Conservation (phyloP, 2,797 vertebrate species). For the Euthynnus affinis region DNA sequence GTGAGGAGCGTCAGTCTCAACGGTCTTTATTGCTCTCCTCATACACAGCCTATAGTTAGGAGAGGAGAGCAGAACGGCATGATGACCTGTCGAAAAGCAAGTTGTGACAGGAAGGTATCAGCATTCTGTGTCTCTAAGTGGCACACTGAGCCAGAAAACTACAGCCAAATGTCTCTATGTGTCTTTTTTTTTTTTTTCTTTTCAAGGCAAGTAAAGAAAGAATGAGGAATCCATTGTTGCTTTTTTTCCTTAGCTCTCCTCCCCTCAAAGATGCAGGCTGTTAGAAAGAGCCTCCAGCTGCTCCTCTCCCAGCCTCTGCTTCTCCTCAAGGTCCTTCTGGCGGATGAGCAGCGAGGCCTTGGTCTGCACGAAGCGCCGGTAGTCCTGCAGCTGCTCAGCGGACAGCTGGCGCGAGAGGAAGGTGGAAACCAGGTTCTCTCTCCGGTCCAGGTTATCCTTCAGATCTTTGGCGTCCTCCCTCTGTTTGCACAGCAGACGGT, state of each 20-base stretch:
- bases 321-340: conserved; percentile 94
- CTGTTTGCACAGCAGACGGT: conserved; percentile 91
- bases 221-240: neutral
- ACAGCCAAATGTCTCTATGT: neutral
- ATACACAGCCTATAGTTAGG: neutral
- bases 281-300: conserved; percentile 88
- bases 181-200: neutral
- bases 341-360: conserved; percentile 92
- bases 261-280: conserved; percentile 71
- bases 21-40: conserved; percentile 31
- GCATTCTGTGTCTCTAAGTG: conserved; percentile 21
- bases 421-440: conserved; percentile 89
- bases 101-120: conserved; percentile 8
- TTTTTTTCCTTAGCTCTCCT: neutral
- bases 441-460: conserved; percentile 93
- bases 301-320: conserved; percentile 89
- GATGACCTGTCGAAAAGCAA: conserved; percentile 18
- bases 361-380: conserved; percentile 88
- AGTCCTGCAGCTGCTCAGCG: conserved; percentile 87
- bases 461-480: conserved; percentile 95
- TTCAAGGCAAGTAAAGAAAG: neutral
- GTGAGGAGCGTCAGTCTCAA: conserved; percentile 28
- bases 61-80: conserved; percentile 26
- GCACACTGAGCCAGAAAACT: conserved; percentile 16
- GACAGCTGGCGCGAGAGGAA: conserved; percentile 91